These are phyloP conservation scores for Helogale parvula DNA, from an alignment of 2,113 vertebrate genomes.

Conservation along the genomic window DNA sequence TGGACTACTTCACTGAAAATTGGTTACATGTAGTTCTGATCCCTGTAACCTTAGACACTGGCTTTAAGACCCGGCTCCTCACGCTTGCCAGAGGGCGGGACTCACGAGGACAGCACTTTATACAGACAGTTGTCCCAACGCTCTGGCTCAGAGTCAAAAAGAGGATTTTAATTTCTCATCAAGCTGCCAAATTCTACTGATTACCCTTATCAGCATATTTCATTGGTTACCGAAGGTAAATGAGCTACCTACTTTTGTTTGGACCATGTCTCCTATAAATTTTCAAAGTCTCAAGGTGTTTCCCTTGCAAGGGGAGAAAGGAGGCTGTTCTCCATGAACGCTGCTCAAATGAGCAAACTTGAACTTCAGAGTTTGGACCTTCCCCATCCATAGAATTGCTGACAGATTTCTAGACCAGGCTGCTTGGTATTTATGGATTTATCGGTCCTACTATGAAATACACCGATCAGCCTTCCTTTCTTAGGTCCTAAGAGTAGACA, in stretches of 20 bases:
- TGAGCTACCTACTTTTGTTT: neutral
- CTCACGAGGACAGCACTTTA: neutral
- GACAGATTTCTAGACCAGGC: neutral
- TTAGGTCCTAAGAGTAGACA: neutral
- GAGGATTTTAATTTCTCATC: conserved; percentile 33
- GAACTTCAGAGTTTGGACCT: neutral
- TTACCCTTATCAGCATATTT: neutral
- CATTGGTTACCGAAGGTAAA: neutral
- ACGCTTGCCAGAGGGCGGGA: neutral
- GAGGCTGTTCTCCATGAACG: neutral
- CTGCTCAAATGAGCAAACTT: neutral
- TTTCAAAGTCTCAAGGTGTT: neutral
- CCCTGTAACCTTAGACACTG: neutral
- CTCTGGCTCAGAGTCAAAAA: neutral
- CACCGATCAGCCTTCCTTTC: neutral
- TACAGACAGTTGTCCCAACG: neutral
- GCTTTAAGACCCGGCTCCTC: neutral
- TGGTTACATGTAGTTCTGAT: neutral
- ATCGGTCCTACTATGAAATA: neutral
- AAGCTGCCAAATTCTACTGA: conserved; percentile 48
- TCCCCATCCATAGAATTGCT: neutral
- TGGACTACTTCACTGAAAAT: neutral
- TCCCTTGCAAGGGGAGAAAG: neutral
- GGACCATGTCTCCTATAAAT: neutral
- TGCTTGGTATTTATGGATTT: neutral